Evolutionary conservation across 2,888 invertebrate species (phyloP).

Genomic region (Pachliopta kotzebuea): DNA sequence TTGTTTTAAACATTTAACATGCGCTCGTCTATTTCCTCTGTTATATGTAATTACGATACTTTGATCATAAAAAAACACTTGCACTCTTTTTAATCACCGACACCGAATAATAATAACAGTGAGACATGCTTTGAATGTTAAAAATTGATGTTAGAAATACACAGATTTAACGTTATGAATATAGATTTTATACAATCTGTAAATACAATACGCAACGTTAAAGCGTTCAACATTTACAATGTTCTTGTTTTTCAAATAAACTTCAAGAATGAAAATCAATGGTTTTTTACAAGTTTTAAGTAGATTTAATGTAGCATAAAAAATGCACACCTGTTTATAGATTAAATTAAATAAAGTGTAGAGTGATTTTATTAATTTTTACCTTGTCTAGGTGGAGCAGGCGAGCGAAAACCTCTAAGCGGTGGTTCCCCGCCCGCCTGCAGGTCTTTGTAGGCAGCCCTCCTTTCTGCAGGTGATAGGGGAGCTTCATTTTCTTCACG

Average conservation of each 20-base stretch:
- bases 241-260: no score
- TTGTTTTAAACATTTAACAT: constrained; percentile 3
- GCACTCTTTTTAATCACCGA: constrained; percentile 19
- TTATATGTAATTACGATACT: not conserved
- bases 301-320: not conserved
- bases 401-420: constrained; percentile 93
- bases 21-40: not conserved
- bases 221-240: not conserved
- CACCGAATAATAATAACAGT: constrained; percentile 13
- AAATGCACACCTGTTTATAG: not conserved
- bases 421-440: constrained; percentile 98
- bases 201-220: not conserved
- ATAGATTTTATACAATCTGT: not conserved
- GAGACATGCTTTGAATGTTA: constrained; percentile 23
- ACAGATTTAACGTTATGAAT: not conserved
- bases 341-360: not conserved
- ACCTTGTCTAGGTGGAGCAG: constrained; percentile 85
- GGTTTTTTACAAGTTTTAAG: not conserved
- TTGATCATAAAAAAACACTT: constrained; percentile 2
- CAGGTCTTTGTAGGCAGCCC: constrained; percentile 91
- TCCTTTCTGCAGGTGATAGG: constrained; percentile 90
- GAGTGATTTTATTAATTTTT: constrained; percentile 56
- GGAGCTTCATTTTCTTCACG: constrained; percentile 84
- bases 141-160: not conserved
- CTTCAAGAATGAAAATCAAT: not conserved